These are phyloP conservation scores for Oryzaephilus surinamensis DNA, from an alignment of 1,140 invertebrate genomes.

Conservation along the genomic window DNA sequence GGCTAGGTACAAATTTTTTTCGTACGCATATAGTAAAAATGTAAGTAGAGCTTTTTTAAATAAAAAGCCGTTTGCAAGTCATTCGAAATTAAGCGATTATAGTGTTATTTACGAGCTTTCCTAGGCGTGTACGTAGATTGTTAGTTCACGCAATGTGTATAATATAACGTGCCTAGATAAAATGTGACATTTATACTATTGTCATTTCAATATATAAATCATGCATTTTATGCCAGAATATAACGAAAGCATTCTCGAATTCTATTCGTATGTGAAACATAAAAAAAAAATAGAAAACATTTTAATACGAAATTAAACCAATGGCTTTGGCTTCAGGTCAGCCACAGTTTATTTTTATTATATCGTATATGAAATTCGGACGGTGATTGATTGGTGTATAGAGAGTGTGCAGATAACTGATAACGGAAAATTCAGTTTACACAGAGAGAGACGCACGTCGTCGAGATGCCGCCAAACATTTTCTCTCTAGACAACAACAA, in stretches of 20 bases:
- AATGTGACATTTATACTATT: constrained; percentile 15
- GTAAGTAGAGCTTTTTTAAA: too few relatives aligned
- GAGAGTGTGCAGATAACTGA: constrained; percentile 15
- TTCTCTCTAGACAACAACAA: too few relatives aligned
- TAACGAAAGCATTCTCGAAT: constrained; percentile 15
- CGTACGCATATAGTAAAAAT: too few relatives aligned
- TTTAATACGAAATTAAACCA: too few relatives aligned
- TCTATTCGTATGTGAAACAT: constrained; percentile 14
- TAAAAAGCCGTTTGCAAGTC: constrained; percentile 11
- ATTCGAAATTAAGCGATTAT: constrained; percentile 15
- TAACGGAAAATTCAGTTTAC: constrained; percentile 8
- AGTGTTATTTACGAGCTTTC: constrained; percentile 13
- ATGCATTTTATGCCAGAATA: constrained; percentile 14
- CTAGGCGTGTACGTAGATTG: constrained; percentile 14
- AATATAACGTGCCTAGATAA: constrained; percentile 13
- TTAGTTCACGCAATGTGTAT: constrained; percentile 14
- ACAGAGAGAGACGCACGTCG: too few relatives aligned
- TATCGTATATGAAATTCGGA: constrained; percentile 14
- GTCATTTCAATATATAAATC: constrained; percentile 15
- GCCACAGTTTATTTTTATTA: constrained; percentile 11
- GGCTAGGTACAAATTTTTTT: too few relatives aligned
- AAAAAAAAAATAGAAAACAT: too few relatives aligned
- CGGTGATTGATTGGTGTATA: constrained; percentile 13
- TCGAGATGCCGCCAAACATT: too few relatives aligned
- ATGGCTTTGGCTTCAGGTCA: constrained; percentile 10